Percentiles rank a stretch among this genome's conserved stretches.
These are phyloP conservation scores for Alosa sapidissima DNA, from an alignment of 2,797 vertebrate species.

Conservation along the genomic window DNA sequence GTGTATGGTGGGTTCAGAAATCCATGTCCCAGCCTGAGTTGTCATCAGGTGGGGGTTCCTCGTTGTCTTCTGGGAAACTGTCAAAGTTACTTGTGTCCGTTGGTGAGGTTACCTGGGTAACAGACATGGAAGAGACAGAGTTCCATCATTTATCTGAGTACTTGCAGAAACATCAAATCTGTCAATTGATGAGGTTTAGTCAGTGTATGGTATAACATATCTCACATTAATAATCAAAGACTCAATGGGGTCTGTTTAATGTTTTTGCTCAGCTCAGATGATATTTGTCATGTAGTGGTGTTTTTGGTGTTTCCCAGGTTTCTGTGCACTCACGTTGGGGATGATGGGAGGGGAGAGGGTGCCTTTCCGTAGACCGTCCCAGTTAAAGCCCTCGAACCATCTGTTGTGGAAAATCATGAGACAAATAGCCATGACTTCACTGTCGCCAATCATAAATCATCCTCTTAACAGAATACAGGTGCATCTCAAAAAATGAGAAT, in stretches of 20 bases:
- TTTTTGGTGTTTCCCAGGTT: neutral
- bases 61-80: constrained; percentile 93
- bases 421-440: neutral
- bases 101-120: constrained; percentile 83
- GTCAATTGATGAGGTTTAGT: too few species aligned
- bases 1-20: constrained; percentile 70
- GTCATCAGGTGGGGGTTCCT: constrained; percentile 92
- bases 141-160: neutral
- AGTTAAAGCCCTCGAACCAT: constrained; percentile 99
- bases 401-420: constrained; percentile 59
- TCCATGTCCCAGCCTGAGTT: constrained; percentile 97
- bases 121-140: neutral
- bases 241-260: neutral
- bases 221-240: too few species aligned
- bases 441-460: neutral
- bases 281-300: neutral
- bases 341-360: constrained; percentile 92
- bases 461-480: neutral
- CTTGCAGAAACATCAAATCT: neutral
- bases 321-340: constrained; percentile 83
- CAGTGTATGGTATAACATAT: too few species aligned
- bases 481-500: too few species aligned
- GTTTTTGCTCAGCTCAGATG: neutral
- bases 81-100: constrained; percentile 97
- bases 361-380: constrained; percentile 94